phyloP scores from a whole-genome alignment of 2,797 vertebrate species.

The Oceanodroma leucorhoa region DNA sequence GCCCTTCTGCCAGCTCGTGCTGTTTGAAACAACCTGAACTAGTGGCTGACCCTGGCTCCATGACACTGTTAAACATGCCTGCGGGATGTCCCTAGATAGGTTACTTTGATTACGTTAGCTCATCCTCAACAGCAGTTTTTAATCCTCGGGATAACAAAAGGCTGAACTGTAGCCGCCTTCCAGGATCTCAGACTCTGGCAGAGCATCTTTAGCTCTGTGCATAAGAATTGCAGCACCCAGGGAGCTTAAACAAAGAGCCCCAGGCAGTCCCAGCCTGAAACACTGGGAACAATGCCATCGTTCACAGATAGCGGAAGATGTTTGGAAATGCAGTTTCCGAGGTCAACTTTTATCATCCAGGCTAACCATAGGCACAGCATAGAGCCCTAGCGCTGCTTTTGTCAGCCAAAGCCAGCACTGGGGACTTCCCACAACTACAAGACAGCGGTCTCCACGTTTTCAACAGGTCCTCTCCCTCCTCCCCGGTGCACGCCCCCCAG shows the following conservation, averaged over 20 bases:
- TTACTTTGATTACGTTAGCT: background rate
- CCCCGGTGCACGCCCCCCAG: accelerated
- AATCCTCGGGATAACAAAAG: constrained; percentile 24
- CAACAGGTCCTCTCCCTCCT: background rate
- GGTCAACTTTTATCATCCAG: constrained; percentile 51
- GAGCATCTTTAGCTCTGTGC: background rate
- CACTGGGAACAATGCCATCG: constrained; percentile 44
- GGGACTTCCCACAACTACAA: background rate
- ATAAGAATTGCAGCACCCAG: background rate
- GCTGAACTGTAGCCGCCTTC: background rate
- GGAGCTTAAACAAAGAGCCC: constrained; percentile 63
- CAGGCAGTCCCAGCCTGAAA: constrained; percentile 55
- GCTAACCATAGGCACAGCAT: background rate
- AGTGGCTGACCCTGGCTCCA: background rate
- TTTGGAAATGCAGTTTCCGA: constrained; percentile 48
- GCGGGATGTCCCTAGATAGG: background rate
- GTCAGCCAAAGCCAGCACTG: background rate
- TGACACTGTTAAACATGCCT: background rate
- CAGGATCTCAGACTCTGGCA: constrained; percentile 1
- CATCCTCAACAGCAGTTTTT: background rate
- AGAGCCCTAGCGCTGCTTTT: background rate
- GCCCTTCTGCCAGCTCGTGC: background rate
- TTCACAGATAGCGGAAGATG: background rate
- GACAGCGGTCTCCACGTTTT: accelerated
- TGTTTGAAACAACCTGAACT: background rate